A percentile compares a stretch with the other conserved stretches of the same genome.
Conservation (phyloP, 2,797 vertebrate species). For the Momotus momota region DNA sequence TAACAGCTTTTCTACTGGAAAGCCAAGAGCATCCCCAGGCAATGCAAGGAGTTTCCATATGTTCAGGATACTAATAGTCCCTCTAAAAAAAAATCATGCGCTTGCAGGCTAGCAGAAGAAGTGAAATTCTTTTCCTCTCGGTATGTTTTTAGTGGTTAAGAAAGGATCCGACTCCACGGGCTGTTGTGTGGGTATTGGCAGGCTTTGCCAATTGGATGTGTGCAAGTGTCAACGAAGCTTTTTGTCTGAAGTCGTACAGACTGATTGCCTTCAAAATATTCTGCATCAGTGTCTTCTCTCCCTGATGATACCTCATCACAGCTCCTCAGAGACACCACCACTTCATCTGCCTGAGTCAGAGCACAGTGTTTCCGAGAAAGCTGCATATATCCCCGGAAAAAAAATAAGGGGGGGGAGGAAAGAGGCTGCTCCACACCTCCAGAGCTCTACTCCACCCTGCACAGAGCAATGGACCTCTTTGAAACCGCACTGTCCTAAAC, state of each 20-base stretch:
- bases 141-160: conserved; percentile 16
- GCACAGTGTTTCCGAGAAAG: background rate
- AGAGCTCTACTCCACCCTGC: background rate
- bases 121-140: conserved; percentile 21
- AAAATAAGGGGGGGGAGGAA: background rate
- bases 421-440: background rate
- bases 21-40: conserved; percentile 56
- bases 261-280: conserved; percentile 29
- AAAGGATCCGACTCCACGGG: conserved; percentile 2
- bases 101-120: conserved; percentile 40
- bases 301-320: background rate
- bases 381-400: background rate
- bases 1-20: conserved; percentile 60
- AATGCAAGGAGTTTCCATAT: conserved; percentile 29
- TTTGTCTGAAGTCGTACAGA: conserved; percentile 36
- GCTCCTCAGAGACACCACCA: conserved; percentile 5
- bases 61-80: background rate
- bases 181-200: conserved; percentile 15
- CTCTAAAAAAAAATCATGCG: conserved; percentile 24
- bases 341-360: conserved; percentile 46
- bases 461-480: background rate
- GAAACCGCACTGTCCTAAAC: background rate
- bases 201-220: conserved; percentile 22
- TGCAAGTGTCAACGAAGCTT: background rate
- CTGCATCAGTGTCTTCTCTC: background rate